Conservation (phyloP, 2,888 invertebrate genomes). For the Aspidapion aeneum region DNA sequence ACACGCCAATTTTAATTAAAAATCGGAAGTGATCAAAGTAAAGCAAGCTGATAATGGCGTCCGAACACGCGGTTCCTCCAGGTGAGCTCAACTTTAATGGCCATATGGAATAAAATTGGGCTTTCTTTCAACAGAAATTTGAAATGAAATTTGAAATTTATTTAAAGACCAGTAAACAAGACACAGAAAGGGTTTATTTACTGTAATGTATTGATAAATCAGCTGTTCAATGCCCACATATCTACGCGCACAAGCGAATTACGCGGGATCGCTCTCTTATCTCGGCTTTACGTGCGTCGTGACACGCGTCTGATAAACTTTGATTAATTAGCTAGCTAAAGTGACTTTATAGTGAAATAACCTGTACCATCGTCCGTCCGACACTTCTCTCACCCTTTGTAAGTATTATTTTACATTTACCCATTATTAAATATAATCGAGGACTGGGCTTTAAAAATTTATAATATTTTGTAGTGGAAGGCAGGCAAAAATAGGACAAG, state of each 20-base stretch:
- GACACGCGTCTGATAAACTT: too few species aligned
- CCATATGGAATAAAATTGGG: conserved; percentile 5
- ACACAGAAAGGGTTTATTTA: neutral
- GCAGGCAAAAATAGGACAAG: neutral
- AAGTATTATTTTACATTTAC: too few species aligned
- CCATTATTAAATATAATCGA: neutral
- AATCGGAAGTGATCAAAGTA: neutral
- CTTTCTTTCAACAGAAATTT: conserved; percentile 4
- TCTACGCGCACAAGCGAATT: too few species aligned
- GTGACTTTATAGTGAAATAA: too few species aligned
- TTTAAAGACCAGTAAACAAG: conserved; percentile 4
- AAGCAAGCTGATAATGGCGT: neutral
- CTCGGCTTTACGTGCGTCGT: too few species aligned
- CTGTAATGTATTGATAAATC: too few species aligned
- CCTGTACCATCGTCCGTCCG: too few species aligned
- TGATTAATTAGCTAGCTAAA: too few species aligned
- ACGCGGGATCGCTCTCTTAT: too few species aligned
- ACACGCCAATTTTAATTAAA: neutral
- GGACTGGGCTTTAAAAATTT: neutral
- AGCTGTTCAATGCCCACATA: too few species aligned
- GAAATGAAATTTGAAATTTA: neutral
- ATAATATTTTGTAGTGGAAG: neutral
- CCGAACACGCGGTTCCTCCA: neutral
- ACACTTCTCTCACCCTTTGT: too few species aligned
- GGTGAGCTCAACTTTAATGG: conserved; percentile 2